These are phyloP conservation scores for Pangasius sanitwongsei DNA, from an alignment of 2,797 vertebrate genomes.

Conservation along the genomic window DNA sequence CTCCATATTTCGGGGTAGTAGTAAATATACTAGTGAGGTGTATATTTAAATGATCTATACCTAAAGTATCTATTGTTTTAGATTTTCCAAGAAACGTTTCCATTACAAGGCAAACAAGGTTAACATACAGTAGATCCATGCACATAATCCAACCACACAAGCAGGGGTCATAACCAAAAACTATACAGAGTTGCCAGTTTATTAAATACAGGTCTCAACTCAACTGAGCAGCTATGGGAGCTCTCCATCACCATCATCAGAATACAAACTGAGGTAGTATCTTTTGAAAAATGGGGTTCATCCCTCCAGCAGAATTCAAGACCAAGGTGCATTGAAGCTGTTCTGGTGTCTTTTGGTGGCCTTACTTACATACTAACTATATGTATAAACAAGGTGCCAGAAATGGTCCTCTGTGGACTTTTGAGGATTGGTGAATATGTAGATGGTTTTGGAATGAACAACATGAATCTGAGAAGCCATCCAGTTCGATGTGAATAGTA, in stretches of 20 bases:
- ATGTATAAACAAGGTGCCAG: background rate
- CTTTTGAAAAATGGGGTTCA: background rate
- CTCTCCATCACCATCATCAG: background rate
- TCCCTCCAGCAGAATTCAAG: background rate
- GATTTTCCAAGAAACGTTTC: background rate
- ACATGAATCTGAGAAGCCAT: background rate
- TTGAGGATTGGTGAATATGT: background rate
- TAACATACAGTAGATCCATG: background rate
- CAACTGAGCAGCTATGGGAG: background rate
- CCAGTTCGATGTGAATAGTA: background rate
- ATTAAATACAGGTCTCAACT: conserved; percentile 1
- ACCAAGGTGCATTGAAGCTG: background rate
- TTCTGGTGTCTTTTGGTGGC: background rate
- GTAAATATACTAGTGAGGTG: background rate
- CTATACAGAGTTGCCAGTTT: background rate
- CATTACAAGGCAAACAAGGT: background rate
- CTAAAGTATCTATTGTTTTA: background rate
- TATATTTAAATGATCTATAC: background rate
- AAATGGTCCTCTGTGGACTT: background rate
- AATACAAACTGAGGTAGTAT: background rate
- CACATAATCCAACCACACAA: background rate
- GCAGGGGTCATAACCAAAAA: background rate
- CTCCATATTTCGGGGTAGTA: background rate
- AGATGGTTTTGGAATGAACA: background rate
- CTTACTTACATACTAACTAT: background rate